These are phyloP conservation scores for Pagetopsis macropterus DNA, from an alignment of 2,797 vertebrate species.

Conservation along the genomic window DNA sequence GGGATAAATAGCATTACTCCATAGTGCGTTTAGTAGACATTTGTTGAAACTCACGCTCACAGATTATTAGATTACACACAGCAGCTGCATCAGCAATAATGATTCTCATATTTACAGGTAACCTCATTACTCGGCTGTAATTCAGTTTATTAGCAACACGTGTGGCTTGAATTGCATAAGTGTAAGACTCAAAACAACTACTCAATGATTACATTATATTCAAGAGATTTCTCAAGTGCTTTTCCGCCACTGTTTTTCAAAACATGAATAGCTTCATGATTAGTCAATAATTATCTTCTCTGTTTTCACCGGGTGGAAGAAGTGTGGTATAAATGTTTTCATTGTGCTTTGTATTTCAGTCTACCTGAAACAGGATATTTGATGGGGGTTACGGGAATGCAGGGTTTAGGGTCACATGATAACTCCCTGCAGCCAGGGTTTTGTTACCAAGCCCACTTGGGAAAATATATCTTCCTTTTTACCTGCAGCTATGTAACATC, in stretches of 20 bases:
- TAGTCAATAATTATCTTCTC: conserved; percentile 24
- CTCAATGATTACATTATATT: conserved; percentile 26
- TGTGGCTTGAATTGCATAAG: conserved; percentile 25
- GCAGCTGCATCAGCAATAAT: conserved; percentile 35
- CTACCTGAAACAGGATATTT: conserved; percentile 54
- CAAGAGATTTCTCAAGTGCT: conserved; percentile 2
- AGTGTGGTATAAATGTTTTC: conserved; percentile 49
- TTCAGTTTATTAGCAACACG: conserved; percentile 54
- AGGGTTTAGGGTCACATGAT: conserved; percentile 59
- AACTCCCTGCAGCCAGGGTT: conserved; percentile 57
- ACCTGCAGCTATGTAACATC: conserved; percentile 72
- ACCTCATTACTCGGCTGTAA: conserved; percentile 55
- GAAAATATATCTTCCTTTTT: conserved; percentile 57
- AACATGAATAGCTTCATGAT: conserved; percentile 21
- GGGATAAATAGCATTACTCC: conserved; percentile 60
- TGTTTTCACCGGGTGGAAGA: conserved; percentile 23
- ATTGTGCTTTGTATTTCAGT: conserved; percentile 61
- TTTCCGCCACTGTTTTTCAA: conserved; percentile 8
- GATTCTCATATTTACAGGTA: conserved; percentile 65
- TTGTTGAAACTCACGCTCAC: conserved; percentile 49
- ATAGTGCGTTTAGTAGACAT: conserved; percentile 59
- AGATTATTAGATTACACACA: conserved; percentile 47
- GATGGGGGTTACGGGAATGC: conserved; percentile 50
- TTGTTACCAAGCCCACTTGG: conserved; percentile 38
- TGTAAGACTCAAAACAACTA: conserved; percentile 25